Evolutionary conservation across 2,888 invertebrate genomes (phyloP).

Genomic region (Phyllotreta cruciferae): DNA sequence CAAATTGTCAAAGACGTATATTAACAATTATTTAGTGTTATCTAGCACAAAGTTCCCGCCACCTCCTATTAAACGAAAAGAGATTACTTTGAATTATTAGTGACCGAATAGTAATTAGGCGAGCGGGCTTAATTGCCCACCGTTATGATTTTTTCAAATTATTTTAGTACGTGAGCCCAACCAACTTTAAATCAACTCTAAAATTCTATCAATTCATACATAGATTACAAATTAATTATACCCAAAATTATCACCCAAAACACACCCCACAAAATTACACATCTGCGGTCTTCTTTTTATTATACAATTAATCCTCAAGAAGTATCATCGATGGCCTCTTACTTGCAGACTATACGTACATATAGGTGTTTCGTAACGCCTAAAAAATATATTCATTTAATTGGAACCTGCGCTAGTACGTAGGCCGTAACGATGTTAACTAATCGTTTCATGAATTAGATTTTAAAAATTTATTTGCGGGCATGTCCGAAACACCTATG

Average conservation of each 20-base stretch:
- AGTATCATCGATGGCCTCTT: background rate
- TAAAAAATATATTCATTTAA: slow-evolving; percentile 11
- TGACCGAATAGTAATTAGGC: slow-evolving; percentile 34
- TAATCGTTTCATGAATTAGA: slow-evolving; percentile 8
- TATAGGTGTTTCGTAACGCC: slow-evolving; percentile 9
- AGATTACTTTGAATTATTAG: slow-evolving; percentile 38
- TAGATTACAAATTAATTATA: no score
- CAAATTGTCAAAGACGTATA: slow-evolving; percentile 41
- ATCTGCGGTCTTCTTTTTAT: background rate
- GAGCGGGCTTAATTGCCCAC: slow-evolving; percentile 30
- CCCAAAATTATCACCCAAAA: no score
- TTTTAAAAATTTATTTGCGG: slow-evolving; percentile 16
- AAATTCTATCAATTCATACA: no score
- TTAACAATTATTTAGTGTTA: slow-evolving; percentile 39
- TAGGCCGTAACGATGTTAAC: slow-evolving; percentile 7
- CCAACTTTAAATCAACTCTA: background rate
- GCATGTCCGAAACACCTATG: slow-evolving; percentile 9
- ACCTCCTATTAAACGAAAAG: slow-evolving; percentile 33
- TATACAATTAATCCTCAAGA: background rate
- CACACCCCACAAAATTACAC: no score
- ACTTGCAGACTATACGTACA: background rate
- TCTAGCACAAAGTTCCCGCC: slow-evolving; percentile 32
- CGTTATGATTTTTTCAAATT: slow-evolving; percentile 23
- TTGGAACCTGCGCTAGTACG: slow-evolving; percentile 4
- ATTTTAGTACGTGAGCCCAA: slow-evolving; percentile 10